Conservation (phyloP, 2,113 vertebrate species). For the Lampris megalopsis region DNA sequence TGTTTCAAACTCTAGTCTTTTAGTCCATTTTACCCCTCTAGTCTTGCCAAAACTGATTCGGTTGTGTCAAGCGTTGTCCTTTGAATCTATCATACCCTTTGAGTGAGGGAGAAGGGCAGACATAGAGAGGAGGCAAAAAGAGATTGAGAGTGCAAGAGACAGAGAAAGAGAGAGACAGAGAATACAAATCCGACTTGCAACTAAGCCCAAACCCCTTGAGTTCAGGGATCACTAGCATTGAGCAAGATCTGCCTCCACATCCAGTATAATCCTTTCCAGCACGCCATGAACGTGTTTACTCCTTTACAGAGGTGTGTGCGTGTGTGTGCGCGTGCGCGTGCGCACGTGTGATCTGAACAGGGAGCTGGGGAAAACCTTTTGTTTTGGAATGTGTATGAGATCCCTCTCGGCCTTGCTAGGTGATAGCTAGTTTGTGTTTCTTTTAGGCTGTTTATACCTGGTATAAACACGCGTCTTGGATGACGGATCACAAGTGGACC, state of each 20-base stretch:
- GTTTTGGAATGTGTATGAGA: too few relatives aligned
- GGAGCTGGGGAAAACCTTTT: not conserved
- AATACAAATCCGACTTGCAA: constrained; percentile 51
- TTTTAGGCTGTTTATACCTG: too few relatives aligned
- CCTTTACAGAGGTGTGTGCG: constrained; percentile 22
- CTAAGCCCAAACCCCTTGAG: constrained; percentile 50
- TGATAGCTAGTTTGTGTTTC: too few relatives aligned
- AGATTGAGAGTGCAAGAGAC: constrained; percentile 28
- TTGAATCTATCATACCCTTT: not conserved
- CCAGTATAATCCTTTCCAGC: constrained; percentile 58
- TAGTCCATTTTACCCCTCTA: not conserved
- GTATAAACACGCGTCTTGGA: too few relatives aligned
- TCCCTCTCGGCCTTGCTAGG: too few relatives aligned
- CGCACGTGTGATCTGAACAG: not conserved
- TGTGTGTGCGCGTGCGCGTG: constrained; percentile 2
- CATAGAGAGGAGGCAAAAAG: constrained; percentile 10
- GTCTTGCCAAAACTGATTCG: not conserved
- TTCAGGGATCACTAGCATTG: constrained; percentile 54
- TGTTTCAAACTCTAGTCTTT: not conserved
- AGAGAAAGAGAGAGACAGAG: constrained; percentile 17
- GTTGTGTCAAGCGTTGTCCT: not conserved
- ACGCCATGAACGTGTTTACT: constrained; percentile 43
- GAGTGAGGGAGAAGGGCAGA: constrained; percentile 14
- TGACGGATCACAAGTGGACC: too few relatives aligned
- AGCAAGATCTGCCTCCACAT: constrained; percentile 64